Base-by-base conservation (phyloP, 2,888 invertebrate genomes). In the Pseudanteris insignis region DNA sequence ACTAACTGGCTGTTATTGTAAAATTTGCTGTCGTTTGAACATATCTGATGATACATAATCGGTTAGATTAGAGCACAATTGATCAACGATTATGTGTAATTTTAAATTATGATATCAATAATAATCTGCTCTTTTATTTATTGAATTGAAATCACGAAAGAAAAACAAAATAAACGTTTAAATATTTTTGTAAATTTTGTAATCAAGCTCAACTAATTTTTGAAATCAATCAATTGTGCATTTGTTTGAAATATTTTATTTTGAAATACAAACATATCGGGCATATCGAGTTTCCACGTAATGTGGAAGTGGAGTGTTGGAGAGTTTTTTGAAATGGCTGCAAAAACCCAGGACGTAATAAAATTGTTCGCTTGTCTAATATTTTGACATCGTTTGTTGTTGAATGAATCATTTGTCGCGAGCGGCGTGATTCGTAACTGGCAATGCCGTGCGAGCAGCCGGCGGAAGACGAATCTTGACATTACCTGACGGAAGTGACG, bases 401-500 rank as follows among this genome's bases (percentile, higher is more conserved):
- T 12, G 36, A 47, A 40, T 34, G 47, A 46, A 40, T 46, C 40
- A 47, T 38, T 38, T 15, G 32, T 55, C 14, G 29, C 13, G n/a
- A 32, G n/a, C 18, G 1, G n/a, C 26, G 21, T 34, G 33, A 58
- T 44, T 51, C 33, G 46, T 40, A 51, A 25, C 47, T 51, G 51
- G 28, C 28, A 28, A 59, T 30, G 67, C 68, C 70, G 70, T 67
- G 68, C 68, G n/a, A 51, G 47, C 38, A 53, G 53, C 65, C 66
- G 66, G 70, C 79, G 79, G 79, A 79, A 79, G 73, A 79, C 69
- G 74, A 73, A 74, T 73, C 77, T 79, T 79, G 79, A 79, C 79
- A 79, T 79, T 77, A 73, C 68, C 66, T 69, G 72, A 67, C 79
- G 79, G 79, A 79, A 79, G 73, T 77, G 79, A 77, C 78, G 77